Conservation (phyloP, 2,113 vertebrate species). For the Leptocoma aspasia region DNA sequence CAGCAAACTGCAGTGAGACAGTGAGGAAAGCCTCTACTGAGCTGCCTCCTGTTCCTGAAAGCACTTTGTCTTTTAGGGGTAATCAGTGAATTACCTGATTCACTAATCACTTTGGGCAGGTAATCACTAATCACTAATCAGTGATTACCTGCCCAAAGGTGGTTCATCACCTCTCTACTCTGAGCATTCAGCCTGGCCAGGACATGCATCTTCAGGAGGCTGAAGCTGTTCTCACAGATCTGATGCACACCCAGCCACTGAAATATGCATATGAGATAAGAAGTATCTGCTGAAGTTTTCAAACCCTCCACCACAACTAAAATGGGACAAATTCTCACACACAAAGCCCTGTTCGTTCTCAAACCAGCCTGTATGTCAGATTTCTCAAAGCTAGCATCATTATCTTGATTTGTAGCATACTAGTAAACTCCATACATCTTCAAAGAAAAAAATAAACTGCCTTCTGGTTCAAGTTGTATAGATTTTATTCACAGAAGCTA, state of each 20-base stretch:
- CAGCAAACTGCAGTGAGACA: neutral
- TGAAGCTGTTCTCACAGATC: neutral
- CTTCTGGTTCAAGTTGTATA: neutral
- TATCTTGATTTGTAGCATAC: neutral
- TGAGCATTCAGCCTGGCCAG: neutral
- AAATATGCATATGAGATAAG: neutral
- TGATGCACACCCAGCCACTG: neutral
- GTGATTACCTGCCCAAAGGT: no score
- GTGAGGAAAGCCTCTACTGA: neutral
- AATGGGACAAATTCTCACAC: neutral
- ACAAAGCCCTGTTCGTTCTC: neutral
- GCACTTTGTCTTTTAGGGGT: rapidly evolving
- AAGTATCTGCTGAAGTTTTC: neutral
- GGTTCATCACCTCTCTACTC: neutral
- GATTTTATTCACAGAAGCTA: neutral
- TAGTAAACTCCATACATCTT: neutral
- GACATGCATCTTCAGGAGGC: neutral
- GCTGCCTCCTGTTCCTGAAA: neutral
- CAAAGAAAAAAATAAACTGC: neutral
- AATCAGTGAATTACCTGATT: no score
- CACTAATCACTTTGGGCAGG: no score
- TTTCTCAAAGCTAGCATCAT: neutral
- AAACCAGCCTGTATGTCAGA: neutral
- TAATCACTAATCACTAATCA: no score
- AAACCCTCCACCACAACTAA: neutral